These are phyloP conservation scores for Myotis yumanensis DNA, from an alignment of 2,113 vertebrate genomes.

Conservation along the genomic window DNA sequence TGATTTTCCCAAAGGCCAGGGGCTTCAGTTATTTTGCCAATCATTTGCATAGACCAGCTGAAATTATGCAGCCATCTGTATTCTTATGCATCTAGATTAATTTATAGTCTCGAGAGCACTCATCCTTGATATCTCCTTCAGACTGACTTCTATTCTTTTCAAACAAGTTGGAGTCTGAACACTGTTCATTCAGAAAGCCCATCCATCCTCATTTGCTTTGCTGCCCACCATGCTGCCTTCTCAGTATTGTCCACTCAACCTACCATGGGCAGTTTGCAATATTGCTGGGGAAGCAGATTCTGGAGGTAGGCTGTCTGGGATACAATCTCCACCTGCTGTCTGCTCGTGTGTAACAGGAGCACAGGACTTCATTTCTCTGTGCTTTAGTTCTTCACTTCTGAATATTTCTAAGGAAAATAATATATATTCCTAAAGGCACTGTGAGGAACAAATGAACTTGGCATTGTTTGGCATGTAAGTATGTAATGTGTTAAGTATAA, in stretches of 20 bases:
- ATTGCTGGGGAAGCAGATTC: background rate
- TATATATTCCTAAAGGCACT: background rate
- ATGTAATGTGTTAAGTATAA: background rate
- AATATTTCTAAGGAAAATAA: background rate
- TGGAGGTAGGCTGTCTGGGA: background rate
- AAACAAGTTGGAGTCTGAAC: background rate
- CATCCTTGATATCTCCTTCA: conserved; percentile 30
- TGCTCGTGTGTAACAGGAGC: accelerated
- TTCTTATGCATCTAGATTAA: conserved; percentile 14
- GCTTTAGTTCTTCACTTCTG: background rate
- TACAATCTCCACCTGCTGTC: background rate
- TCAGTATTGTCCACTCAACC: accelerated
- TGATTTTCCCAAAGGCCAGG: conserved; percentile 30
- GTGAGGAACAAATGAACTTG: background rate
- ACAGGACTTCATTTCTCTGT: background rate
- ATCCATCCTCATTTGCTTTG: background rate
- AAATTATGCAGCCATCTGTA: conserved; percentile 64
- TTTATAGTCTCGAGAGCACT: conserved; percentile 31
- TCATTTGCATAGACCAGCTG: conserved; percentile 44
- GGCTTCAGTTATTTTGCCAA: conserved; percentile 18
- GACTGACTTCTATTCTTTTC: background rate
- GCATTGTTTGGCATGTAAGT: background rate
- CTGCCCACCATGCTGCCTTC: background rate
- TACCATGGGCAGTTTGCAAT: accelerated
- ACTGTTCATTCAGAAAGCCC: background rate